Evolutionary conservation across 2,888 invertebrate species (phyloP).

Genomic region (Tetragonula carbonaria): DNA sequence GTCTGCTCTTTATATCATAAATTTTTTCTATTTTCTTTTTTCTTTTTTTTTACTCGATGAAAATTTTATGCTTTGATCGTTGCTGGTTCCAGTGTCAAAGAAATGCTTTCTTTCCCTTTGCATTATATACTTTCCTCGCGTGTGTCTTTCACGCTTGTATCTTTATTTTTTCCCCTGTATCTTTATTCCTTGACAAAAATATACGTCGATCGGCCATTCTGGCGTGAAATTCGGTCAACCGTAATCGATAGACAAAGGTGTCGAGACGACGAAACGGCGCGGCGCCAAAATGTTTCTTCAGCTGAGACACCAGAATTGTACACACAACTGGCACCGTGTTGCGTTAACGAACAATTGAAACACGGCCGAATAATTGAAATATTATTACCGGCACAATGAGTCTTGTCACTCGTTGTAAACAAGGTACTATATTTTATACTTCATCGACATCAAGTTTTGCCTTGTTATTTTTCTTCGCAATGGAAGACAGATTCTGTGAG

Average conservation of each 20-base stretch:
- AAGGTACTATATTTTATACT: not conserved
- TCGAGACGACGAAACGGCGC: not conserved
- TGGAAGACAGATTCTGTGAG: no score
- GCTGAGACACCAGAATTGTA: conserved; percentile 62
- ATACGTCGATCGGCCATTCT: not conserved
- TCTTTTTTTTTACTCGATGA: no score
- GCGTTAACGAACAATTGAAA: conserved; percentile 44
- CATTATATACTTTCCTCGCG: no score
- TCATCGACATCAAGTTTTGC: not conserved
- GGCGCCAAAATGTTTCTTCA: conserved; percentile 71
- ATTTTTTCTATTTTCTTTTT: no score
- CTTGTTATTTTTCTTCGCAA: not conserved
- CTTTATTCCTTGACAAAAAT: not conserved
- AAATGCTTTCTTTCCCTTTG: no score
- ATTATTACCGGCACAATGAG: conserved; percentile 66
- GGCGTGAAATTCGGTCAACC: not conserved
- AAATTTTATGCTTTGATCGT: not conserved
- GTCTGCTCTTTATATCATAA: no score
- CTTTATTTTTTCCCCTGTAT: no score
- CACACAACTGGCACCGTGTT: conserved; percentile 69
- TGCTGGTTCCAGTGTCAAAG: no score
- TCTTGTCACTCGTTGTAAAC: conserved; percentile 15
- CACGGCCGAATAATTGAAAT: conserved; percentile 61
- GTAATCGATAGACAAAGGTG: conserved; percentile 9
- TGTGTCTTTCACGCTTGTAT: no score